Base-by-base conservation (phyloP, 2,113 vertebrate genomes). In the Sander lucioperca region DNA sequence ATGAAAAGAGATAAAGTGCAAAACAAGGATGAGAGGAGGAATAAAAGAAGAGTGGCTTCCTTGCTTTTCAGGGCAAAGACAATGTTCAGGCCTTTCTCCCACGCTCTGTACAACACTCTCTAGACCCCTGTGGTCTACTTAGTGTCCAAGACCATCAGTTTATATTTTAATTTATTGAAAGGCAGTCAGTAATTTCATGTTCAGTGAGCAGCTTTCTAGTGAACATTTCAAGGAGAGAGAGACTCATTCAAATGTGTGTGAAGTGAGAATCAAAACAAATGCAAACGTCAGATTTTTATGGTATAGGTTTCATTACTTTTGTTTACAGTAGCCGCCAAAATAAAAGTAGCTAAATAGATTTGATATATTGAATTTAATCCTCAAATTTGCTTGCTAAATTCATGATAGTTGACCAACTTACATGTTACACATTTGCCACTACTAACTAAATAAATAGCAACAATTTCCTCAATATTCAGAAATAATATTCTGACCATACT, bases 1-100 rank as follows among this genome's bases (percentile, higher is more conserved):
- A 89, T 94, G 92, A 94, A 94, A 94, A 90, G 91, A 94, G 90
- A 93, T 94, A 94, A 93, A 94, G 92, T 94, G 93, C 88, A 93
- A 92, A 94, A 93, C 89, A 92, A 90, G 90, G 92, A 94, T 90
- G 93, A 92, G 93, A 92, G 90, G 85, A 92, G 77, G 88, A 87
- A 92, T 80, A 91, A 93, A 91, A 93, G 89, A 84, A 94, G 88
- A 94, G 91, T 94, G 91, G 91, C 94, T 94, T 92, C 92, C 91
- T 92, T 93, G 93, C 90, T 92, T 94, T 94, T 93, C 93, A 94
- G 93, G 92, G 61, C 89, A 90, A 90, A 91, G 88, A 94, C 93
- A 94, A 94, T 94, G 93, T 94, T 86, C 84, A 11, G 88, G 77
- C 85, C 84, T 79, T 90, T 89, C 94, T 94, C 94, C 94, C 94